Evolutionary conservation across 1,140 invertebrate genomes (phyloP), one percentile per base, ranked within the genome.

Genomic region (Drosophila nebulosa): DNA sequence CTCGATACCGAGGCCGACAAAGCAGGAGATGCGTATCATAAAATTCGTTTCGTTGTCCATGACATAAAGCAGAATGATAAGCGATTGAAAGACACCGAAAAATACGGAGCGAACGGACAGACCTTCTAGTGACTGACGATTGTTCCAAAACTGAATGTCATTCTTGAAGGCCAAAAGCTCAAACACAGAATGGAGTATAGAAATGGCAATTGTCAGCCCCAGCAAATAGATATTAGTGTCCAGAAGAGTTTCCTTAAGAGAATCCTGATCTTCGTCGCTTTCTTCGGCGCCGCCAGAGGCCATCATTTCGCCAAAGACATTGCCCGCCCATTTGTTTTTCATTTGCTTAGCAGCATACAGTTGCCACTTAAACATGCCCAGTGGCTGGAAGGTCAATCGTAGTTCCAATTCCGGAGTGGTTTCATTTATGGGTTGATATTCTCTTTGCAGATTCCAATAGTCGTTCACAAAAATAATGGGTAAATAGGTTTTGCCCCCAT

Each of bases 71-170:
- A 99, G 92, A 1, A 99, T 98, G 71, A 99, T 95, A 1, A 98
- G 89, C 0, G 98, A 98, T 91, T 99, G 98, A 91, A 99, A 99
- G 0, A 99, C 98, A 88, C 98, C 98, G 92, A 99, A 99, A 92
- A 99, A 99, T n/a, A 99, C 98, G 0, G 98, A 99, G 68, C 98
- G 94, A 7, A 99, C 98, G 0, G 98, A 99, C 5, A 99, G 92
- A 46, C 99, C 99, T 93, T 99, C 99, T 26, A 99, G 92, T 4
- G 97, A 98, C 91, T 99, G 97, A 35, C 98, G 94, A 85, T 99
- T 98, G 70, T 98, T 98, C 99, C 99, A 99, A 91, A 99, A 99
- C 92, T 99, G 99, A 89, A 99, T 99, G 92, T 99, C 98, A 93
- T 99, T 99, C 93, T 99, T 99, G 92, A 99, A 99, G 57, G 99